These are phyloP conservation scores for Dasysyrphus albostriatus DNA, from an alignment of 2,888 invertebrate genomes.

Conservation along the genomic window DNA sequence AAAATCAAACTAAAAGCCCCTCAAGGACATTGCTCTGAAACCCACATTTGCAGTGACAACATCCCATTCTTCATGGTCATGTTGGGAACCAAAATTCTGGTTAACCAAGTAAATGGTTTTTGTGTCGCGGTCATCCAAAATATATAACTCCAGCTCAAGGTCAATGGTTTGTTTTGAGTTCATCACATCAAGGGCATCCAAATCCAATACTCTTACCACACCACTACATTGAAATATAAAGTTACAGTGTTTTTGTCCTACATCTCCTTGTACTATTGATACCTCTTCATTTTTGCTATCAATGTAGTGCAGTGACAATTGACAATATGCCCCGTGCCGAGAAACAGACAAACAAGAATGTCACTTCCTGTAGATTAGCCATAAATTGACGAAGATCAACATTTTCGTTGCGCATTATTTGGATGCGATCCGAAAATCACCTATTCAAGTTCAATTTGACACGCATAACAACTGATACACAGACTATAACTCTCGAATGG, in stretches of 20 bases:
- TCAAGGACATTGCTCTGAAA: conserved; percentile 50
- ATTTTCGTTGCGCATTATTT: conserved; percentile 72
- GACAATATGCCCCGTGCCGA: conserved; percentile 72
- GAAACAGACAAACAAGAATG: conserved; percentile 61
- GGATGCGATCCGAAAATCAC: conserved; percentile 64
- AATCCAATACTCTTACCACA: conserved; percentile 1
- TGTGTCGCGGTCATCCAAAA: conserved; percentile 53
- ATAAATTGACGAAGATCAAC: conserved; percentile 66
- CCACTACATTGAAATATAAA: neutral
- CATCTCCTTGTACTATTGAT: neutral
- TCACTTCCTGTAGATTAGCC: conserved; percentile 71
- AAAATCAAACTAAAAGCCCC: neutral
- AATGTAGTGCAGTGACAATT: conserved; percentile 24
- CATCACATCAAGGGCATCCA: conserved; percentile 52
- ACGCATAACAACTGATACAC: conserved; percentile 60
- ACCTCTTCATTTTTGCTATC: conserved; percentile 10
- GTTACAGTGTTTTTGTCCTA: neutral
- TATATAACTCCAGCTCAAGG: conserved; percentile 57
- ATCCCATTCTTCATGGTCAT: conserved; percentile 58
- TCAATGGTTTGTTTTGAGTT: conserved; percentile 60
- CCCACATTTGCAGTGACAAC: conserved; percentile 26
- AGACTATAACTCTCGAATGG: conserved; percentile 40
- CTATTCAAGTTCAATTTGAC: conserved; percentile 72
- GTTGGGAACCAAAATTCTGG: conserved; percentile 69
- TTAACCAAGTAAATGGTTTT: conserved; percentile 60